phyloP scores from a whole-genome alignment of 1,140 invertebrate genomes.

The Eriocheir sinensis region DNA sequence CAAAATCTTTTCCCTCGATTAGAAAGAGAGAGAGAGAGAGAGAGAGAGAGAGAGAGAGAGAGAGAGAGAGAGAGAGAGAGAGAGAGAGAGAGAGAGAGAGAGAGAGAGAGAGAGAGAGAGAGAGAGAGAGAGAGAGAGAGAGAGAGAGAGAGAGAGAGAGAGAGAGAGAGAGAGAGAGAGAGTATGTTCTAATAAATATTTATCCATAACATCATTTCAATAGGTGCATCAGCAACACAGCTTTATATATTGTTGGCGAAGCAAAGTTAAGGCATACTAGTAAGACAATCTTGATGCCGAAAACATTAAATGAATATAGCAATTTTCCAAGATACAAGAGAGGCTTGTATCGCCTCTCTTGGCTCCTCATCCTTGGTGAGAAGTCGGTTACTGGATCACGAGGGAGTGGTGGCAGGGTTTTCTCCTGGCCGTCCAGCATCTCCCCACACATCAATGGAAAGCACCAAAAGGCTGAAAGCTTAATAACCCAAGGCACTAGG shows the following conservation, averaged over 20 bases:
- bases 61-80: neutral
- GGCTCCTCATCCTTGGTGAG: neutral
- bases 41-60: neutral
- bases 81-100: neutral
- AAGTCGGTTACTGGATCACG: slow-evolving; percentile 23
- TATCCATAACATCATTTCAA: no score
- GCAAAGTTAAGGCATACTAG: no score
- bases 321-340: no score
- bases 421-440: neutral
- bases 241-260: no score
- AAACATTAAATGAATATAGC: no score
- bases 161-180: no score
- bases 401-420: neutral
- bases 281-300: no score
- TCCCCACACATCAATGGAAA: neutral
- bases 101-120: neutral
- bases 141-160: no score
- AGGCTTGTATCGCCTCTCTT: neutral
- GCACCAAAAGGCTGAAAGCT: neutral
- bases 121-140: neutral
- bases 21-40: neutral
- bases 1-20: neutral
- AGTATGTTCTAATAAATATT: no score
- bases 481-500: no score
- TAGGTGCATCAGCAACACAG: no score